Evolutionary conservation across 2,113 vertebrate genomes (phyloP).

Genomic region (Thunnus thynnus): DNA sequence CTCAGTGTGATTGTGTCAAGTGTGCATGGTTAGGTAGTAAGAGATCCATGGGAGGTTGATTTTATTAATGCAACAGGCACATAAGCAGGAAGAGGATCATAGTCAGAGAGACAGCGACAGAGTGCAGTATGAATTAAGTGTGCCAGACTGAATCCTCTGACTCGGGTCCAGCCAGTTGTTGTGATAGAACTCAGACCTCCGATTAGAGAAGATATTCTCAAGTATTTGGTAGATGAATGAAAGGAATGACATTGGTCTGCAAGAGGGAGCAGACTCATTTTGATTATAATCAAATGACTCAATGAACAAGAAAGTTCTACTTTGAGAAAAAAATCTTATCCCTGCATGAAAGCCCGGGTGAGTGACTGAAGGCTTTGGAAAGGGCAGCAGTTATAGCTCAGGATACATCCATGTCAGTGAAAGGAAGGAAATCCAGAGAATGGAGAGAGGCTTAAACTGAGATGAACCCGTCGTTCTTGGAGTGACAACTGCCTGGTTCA

Average conservation of each 20-base stretch:
- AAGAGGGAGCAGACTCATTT: constrained; percentile 3
- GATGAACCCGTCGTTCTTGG: constrained; percentile 16
- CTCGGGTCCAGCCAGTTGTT: not conserved
- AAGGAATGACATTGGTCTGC: not conserved
- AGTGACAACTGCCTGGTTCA: not conserved
- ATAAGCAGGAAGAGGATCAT: not conserved
- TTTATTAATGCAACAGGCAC: not conserved
- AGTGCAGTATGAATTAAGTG: not conserved
- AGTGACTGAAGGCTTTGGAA: constrained; percentile 5
- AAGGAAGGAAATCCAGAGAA: constrained; percentile 2
- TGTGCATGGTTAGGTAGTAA: too few relatives aligned
- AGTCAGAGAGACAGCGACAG: not conserved
- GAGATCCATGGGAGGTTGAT: not conserved
- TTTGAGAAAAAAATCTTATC: not conserved
- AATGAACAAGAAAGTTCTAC: not conserved
- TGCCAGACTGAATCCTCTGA: not conserved
- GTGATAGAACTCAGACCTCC: not conserved
- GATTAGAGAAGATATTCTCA: not conserved
- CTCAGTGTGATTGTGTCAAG: too few relatives aligned
- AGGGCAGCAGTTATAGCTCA: constrained; percentile 5
- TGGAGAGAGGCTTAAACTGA: not conserved
- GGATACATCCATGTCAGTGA: constrained; percentile 3
- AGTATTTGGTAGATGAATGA: not conserved
- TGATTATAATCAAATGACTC: not conserved
- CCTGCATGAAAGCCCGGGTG: not conserved